A percentile compares a stretch with the other conserved stretches of the same genome.
These are phyloP conservation scores for Periphyllus acericola DNA, from an alignment of 2,888 invertebrate genomes.

Conservation along the genomic window DNA sequence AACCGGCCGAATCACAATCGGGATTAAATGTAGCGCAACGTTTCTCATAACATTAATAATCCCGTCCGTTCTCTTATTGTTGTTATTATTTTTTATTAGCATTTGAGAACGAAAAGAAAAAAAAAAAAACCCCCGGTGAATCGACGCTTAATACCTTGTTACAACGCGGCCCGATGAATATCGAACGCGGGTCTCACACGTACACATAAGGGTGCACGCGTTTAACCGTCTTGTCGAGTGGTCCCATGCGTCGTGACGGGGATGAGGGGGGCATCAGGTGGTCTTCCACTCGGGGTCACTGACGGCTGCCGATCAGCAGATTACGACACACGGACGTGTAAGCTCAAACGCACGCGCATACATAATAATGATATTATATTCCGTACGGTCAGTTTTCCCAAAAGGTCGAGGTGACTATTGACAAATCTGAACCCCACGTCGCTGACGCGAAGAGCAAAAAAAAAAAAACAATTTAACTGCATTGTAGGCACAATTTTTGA, in stretches of 20 bases:
- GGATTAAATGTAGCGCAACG: conserved; percentile 57
- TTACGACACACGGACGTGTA: not conserved
- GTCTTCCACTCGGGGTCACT: no score
- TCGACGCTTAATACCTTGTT: conserved; percentile 32
- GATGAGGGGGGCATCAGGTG: no score
- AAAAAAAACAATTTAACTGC: not conserved
- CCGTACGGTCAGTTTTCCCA: conserved; percentile 19
- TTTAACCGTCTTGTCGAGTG: conserved; percentile 28
- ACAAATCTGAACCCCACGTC: conserved; percentile 14
- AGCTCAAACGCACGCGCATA: not conserved
- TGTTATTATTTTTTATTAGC: conserved; percentile 52
- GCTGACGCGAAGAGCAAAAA: not conserved
- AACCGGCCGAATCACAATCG: conserved; percentile 55
- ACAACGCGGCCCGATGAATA: not conserved
- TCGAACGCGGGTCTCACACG: conserved; percentile 42
- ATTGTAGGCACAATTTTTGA: not conserved
- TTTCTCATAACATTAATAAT: conserved; percentile 52
- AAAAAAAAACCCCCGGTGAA: conserved; percentile 30
- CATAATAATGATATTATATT: no score
- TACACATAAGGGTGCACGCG: not conserved
- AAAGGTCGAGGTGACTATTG: conserved; percentile 7
- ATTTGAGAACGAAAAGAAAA: conserved; percentile 29
- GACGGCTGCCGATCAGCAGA: no score
- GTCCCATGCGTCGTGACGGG: not conserved
- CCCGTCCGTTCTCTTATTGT: conserved; percentile 34